These are phyloP conservation scores for Ammodytes marinus DNA, from an alignment of 2,113 vertebrate species.

Conservation along the genomic window DNA sequence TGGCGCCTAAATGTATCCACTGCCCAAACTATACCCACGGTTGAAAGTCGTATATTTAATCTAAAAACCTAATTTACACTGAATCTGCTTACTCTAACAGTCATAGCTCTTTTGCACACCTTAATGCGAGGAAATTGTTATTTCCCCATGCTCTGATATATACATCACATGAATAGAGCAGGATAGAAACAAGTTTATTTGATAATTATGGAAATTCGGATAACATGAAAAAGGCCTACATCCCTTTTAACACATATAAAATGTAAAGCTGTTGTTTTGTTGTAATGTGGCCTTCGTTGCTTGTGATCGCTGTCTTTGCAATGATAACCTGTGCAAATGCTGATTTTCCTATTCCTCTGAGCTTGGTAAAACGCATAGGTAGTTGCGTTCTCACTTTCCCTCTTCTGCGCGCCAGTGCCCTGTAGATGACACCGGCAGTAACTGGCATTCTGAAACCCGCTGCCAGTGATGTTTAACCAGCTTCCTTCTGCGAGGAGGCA, in stretches of 20 bases:
- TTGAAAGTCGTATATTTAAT: not conserved
- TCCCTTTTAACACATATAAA: not conserved
- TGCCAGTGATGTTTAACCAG: constrained; percentile 35
- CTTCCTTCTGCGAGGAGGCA: constrained; percentile 62
- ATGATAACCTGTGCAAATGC: not conserved
- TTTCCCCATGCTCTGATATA: not conserved
- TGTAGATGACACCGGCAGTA: constrained; percentile 66
- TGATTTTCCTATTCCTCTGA: not conserved
- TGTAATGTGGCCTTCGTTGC: not conserved
- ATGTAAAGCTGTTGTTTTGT: too few relatives aligned
- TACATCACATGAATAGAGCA: not conserved
- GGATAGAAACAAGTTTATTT: not conserved
- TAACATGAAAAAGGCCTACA: not conserved
- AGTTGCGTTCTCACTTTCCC: constrained; percentile 59
- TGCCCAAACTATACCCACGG: not conserved
- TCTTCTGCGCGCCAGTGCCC: constrained; percentile 66
- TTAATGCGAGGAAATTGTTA: not conserved
- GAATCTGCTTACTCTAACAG: not conserved
- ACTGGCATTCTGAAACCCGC: constrained; percentile 51
- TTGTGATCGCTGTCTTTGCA: not conserved
- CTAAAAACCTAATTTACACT: not conserved
- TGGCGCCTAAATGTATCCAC: not conserved
- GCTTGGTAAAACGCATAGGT: constrained; percentile 43
- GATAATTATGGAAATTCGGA: not conserved
- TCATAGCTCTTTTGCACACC: not conserved